A percentile compares a stretch with the other conserved stretches of the same genome.
Conservation (phyloP, 2,113 vertebrate genomes). For the Microtus pennsylvanicus region DNA sequence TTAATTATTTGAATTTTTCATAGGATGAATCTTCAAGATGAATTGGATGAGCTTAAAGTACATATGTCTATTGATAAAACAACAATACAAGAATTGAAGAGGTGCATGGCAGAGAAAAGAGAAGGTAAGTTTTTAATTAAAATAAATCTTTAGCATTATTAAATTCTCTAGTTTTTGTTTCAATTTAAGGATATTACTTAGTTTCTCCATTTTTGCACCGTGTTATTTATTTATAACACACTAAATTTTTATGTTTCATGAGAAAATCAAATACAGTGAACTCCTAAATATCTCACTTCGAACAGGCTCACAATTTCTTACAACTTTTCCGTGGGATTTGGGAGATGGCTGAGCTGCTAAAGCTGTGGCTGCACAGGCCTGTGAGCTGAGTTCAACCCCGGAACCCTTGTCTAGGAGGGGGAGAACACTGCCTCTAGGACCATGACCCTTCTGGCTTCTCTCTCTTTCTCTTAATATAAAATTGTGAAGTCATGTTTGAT, state of each 20-base stretch:
- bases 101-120: constrained; percentile 85
- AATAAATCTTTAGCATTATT: constrained; percentile 38
- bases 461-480: not conserved
- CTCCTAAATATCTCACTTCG: not conserved
- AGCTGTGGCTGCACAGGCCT: not conserved
- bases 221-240: not conserved
- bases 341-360: not conserved
- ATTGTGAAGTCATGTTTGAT: not conserved
- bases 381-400: not conserved
- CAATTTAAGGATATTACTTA: not conserved
- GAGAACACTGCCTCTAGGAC: too few relatives aligned
- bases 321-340: not conserved
- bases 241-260: constrained; percentile 1
- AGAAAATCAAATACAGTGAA: constrained; percentile 19
- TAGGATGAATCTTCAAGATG: constrained; percentile 91
- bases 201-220: not conserved
- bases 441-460: not conserved
- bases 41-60: constrained; percentile 90
- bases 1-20: constrained; percentile 65
- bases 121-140: constrained; percentile 83
- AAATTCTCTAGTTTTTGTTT: constrained; percentile 26
- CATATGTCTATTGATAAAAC: constrained; percentile 87
- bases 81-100: constrained; percentile 87
- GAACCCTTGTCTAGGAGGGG: not conserved
- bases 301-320: constrained; percentile 20